Evolutionary conservation across 2,113 vertebrate species (phyloP).

Genomic region (Monopterus albus): DNA sequence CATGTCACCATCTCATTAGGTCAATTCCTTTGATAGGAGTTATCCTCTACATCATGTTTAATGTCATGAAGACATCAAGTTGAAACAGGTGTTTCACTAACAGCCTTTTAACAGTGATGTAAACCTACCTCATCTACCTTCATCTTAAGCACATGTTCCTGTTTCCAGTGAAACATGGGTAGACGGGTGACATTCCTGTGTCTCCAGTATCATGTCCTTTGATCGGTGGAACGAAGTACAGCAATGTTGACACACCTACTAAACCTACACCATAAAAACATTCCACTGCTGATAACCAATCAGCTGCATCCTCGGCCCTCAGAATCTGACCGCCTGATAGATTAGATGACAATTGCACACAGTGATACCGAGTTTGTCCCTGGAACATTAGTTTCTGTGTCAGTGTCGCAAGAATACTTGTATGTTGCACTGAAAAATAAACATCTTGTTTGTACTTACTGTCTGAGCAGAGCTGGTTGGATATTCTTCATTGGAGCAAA

Average conservation of each 20-base stretch:
- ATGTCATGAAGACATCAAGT: conserved; percentile 2
- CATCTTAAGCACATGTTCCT: not conserved
- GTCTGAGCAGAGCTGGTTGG: not conserved
- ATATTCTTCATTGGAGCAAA: not conserved
- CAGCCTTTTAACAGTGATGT: not conserved
- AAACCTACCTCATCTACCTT: not conserved
- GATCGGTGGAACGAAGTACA: conserved; percentile 47
- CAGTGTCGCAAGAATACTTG: not conserved
- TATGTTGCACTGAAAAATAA: not conserved
- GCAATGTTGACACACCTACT: conserved; percentile 42
- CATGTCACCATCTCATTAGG: conserved; percentile 34
- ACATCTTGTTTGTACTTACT: not conserved
- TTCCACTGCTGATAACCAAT: conserved; percentile 61
- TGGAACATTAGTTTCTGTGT: not conserved
- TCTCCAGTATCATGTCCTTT: conserved; percentile 46
- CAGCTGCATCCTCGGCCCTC: conserved; percentile 33
- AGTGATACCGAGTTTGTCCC: not conserved
- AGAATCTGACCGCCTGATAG: conserved; percentile 5
- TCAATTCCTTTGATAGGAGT: not conserved
- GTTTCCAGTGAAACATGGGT: not conserved
- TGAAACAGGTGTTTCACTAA: not conserved
- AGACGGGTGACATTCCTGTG: conserved; percentile 57
- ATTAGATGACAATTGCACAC: not conserved
- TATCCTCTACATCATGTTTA: conserved; percentile 35
- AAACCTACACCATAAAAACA: conserved; percentile 62